Evolutionary conservation across 2,797 vertebrate genomes (phyloP).

Genomic region (Todus mexicanus): DNA sequence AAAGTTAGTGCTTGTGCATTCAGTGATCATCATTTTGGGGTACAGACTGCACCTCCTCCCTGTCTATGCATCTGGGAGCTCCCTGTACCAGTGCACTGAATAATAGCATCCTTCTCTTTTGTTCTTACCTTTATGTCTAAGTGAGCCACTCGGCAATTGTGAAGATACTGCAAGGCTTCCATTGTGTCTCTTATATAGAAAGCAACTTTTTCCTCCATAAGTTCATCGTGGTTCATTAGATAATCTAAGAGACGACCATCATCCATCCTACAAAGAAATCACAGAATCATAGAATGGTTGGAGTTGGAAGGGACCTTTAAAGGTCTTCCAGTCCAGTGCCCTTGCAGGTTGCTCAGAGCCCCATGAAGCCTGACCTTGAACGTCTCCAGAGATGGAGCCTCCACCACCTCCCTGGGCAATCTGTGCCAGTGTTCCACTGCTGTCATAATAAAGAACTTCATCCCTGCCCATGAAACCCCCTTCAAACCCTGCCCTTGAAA

Average conservation of each 20-base stretch:
- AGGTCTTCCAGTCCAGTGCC: neutral
- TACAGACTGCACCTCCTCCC: neutral
- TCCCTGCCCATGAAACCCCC: no score
- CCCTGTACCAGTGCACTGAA: neutral
- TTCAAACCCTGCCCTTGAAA: neutral
- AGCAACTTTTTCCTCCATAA: slow-evolving; percentile 97
- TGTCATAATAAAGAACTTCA: neutral
- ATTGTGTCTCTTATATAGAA: slow-evolving; percentile 93
- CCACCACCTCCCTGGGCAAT: neutral
- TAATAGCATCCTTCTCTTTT: neutral
- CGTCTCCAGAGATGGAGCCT: neutral
- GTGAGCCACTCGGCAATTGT: slow-evolving; percentile 93
- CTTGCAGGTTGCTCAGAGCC: neutral
- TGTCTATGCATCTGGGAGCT: neutral
- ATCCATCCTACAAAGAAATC: slow-evolving; percentile 83
- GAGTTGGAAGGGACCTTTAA: no score
- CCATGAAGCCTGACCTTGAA: neutral
- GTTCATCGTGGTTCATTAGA: slow-evolving; percentile 91
- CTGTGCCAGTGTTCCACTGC: neutral
- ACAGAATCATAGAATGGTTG: no score
- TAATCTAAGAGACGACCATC: slow-evolving; percentile 92
- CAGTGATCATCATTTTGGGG: neutral
- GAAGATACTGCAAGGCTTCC: slow-evolving; percentile 94
- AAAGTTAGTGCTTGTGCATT: neutral
- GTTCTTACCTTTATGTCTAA: slow-evolving; percentile 91